These are phyloP conservation scores for Aphyosemion australe DNA, from an alignment of 2,113 vertebrate genomes.

Conservation along the genomic window DNA sequence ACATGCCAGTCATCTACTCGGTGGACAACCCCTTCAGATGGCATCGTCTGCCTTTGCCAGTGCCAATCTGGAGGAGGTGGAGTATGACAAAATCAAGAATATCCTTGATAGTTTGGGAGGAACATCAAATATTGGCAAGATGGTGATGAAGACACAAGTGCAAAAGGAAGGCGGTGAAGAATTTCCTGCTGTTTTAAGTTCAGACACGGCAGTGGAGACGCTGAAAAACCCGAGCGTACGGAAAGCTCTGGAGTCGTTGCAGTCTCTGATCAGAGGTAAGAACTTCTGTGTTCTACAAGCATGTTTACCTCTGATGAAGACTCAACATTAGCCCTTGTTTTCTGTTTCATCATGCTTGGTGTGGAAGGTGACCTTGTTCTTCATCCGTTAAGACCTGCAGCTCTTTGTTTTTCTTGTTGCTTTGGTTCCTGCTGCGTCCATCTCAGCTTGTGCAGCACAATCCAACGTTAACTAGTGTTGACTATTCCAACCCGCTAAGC, in stretches of 20 bases:
- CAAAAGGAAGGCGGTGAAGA: slow-evolving; percentile 42
- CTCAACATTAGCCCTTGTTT: no score
- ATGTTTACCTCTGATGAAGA: no score
- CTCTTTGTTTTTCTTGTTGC: no score
- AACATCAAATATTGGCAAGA: slow-evolving; percentile 81
- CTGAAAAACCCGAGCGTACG: slow-evolving; percentile 71
- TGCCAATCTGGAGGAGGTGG: slow-evolving; percentile 37
- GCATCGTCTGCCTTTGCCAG: not conserved
- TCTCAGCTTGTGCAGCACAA: no score
- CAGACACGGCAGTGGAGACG: slow-evolving; percentile 61
- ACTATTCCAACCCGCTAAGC: no score
- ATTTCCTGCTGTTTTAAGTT: slow-evolving; percentile 51
- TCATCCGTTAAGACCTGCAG: no score
- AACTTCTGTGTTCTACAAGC: not conserved
- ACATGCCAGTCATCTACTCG: not conserved
- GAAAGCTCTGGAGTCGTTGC: slow-evolving; percentile 81
- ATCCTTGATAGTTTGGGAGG: slow-evolving; percentile 87
- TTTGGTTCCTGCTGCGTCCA: no score
- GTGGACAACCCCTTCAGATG: slow-evolving; percentile 13
- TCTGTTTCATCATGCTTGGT: no score
- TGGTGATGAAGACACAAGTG: slow-evolving; percentile 83
- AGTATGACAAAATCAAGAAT: slow-evolving; percentile 85
- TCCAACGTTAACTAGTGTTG: no score
- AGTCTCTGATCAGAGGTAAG: slow-evolving; percentile 77
- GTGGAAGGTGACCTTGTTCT: no score